Conservation (phyloP, 2,113 vertebrate genomes). For the Eolophus roseicapilla region DNA sequence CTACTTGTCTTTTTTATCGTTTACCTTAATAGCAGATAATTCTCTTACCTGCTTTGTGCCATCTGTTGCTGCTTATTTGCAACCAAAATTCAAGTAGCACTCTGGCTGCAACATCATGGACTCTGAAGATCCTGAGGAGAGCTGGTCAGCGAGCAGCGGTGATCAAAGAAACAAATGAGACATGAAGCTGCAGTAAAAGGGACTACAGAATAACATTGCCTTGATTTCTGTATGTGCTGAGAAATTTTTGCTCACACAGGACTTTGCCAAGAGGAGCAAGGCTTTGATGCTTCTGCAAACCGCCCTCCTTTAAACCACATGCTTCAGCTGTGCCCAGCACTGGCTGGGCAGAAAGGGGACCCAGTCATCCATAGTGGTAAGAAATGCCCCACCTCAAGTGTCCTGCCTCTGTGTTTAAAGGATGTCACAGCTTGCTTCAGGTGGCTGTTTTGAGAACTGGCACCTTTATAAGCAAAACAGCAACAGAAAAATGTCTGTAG, state of each 20-base stretch:
- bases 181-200: not conserved
- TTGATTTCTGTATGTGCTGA: not conserved
- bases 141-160: not conserved
- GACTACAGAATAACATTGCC: not conserved
- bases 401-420: not conserved
- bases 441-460: not conserved
- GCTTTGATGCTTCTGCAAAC: not conserved
- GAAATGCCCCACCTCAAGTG: not conserved
- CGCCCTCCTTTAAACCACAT: accelerated
- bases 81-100: not conserved
- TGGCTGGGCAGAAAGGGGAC: accelerated
- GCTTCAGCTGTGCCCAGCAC: not conserved
- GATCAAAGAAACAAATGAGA: not conserved
- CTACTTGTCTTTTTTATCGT: not conserved
- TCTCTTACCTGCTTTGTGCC: not conserved
- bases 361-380: not conserved
- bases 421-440: not conserved
- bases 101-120: not conserved
- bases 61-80: not conserved
- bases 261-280: not conserved
- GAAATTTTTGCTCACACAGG: not conserved
- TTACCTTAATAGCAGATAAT: not conserved
- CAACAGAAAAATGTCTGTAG: not conserved
- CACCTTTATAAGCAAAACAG: not conserved
- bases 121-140: not conserved